Conservation (phyloP, 2,888 invertebrate genomes). For the Drosophila seclusa region DNA sequence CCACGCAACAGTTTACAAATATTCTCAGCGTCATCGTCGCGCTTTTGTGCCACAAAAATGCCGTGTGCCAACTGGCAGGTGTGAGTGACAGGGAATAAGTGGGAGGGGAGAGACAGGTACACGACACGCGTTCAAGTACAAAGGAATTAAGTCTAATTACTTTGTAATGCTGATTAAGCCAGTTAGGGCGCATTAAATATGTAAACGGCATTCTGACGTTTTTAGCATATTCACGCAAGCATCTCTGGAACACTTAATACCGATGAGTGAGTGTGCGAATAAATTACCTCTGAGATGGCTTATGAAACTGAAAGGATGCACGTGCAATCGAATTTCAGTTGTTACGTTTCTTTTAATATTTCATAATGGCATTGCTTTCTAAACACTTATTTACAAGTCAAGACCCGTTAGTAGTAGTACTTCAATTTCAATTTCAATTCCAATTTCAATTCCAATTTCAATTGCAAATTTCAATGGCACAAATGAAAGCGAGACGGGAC, state of each 20-base stretch:
- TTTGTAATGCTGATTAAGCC: slow-evolving; percentile 81
- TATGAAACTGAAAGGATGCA: not conserved
- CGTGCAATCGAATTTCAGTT: slow-evolving; percentile 10
- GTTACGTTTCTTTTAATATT: slow-evolving; percentile 7
- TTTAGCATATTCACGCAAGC: slow-evolving; percentile 58
- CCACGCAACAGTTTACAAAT: slow-evolving; percentile 78
- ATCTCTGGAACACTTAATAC: not conserved
- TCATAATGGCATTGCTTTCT: slow-evolving; percentile 22
- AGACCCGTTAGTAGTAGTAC: slow-evolving; percentile 7
- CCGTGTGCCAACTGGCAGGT: slow-evolving; percentile 24
- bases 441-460: slow-evolving; percentile 39
- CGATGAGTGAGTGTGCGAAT: not conserved
- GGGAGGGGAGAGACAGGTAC: not conserved
- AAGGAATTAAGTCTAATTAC: slow-evolving; percentile 79
- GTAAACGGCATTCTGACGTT: slow-evolving; percentile 67
- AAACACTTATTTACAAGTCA: slow-evolving; percentile 35
- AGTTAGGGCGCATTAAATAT: slow-evolving; percentile 73
- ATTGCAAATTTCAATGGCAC: slow-evolving; percentile 55
- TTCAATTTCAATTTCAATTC: slow-evolving; percentile 21
- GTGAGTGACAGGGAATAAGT: not conserved
- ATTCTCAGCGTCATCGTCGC: slow-evolving; percentile 53
- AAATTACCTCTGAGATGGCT: not conserved
- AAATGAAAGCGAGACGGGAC: slow-evolving; percentile 44
- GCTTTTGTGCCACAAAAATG: slow-evolving; percentile 27
- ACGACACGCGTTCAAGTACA: slow-evolving; percentile 63